Base-by-base conservation (phyloP, 1,140 invertebrate species). In the Micrasema minimum region DNA sequence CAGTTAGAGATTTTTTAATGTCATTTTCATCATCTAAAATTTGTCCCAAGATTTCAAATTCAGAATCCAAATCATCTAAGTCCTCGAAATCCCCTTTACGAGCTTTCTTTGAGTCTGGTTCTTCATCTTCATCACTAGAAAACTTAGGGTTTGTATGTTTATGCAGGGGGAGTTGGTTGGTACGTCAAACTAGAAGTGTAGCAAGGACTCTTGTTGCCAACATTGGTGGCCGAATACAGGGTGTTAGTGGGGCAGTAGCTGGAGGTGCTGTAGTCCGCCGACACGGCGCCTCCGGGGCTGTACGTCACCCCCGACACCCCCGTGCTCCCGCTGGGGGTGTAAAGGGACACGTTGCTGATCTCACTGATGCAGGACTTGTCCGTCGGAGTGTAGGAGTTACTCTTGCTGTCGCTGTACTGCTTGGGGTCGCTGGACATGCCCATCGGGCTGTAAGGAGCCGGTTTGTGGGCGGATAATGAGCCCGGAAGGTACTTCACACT, bases 71-170 rank as follows among this genome's bases (percentile, higher is more conserved):
- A 67, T 83, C 81, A 79, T 84, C 83, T 64, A 85, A 76, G 6
- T 78, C 80, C 78, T 82, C 81, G 4, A 84, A 73, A 64, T 83
- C 81, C 78, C 65, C 78, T 18, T 79, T 55, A 75, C 83, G 83
- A n/a, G 53, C 72, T 78, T 83, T 84, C 64, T 85, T 85, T 18
- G 55, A 50, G 14, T 78, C 74, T 37, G 82, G 80, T 72, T 84
- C 84, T 46, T 82, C 83, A 38, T 83, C 83, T 75, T 84, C 84
- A 78, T 83, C 82, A 77, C 83, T 85, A 61, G 83, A 85, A 76
- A 85, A 85, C 75, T 80, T 81, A 45, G 83, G 82, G 43, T 57
- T 41, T 6, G 14, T 46, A 16, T 51, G 14, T 50, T 71, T 53
- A 1, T n/a, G 14, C 2, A 11, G 67, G 26, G 6, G 82, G 83